Evolutionary conservation across 2,113 vertebrate genomes (phyloP), one percentile per base, ranked within the genome.

Genomic region (Vanacampus margaritifer): DNA sequence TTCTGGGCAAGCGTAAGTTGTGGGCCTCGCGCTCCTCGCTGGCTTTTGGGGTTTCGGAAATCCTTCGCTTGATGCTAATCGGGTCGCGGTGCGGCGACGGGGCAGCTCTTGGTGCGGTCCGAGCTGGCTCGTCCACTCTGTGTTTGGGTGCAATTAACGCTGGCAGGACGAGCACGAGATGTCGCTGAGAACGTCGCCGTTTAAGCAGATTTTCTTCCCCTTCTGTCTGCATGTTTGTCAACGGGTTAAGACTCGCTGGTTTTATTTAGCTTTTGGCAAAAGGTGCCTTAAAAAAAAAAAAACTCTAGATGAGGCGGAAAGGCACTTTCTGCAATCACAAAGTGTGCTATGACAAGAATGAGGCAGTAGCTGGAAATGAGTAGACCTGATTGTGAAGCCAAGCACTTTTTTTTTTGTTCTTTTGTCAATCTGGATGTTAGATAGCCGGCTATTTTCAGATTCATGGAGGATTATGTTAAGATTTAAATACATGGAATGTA

Each of bases 11-110:
- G 81, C 65, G 74, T 71, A 84, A 87, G 89, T 88, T 90, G 90
- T 77, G 90, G 89, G 81, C 71, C 32, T n/a, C 65, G 82, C 86
- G 90, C 89, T 92, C 90, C 88, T 81, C 69, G 82, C 76, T 76
- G 67, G 74, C 69, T 71, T 82, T 89, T 84, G 85, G 57, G 88
- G 87, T 91, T 91, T 89, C 85, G 80, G 86, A 91, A 90, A 89
- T 90, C 83, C 87, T 89, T 86, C 74, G 86, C 83, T 86, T 78
- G 87, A 86, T 87, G 86, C 83, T 92, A 90, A 90, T 92, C 87
- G 88, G 88, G 77, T 79, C 57, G 84, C 57, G 67, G 66, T 79
- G 87, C 76, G 88, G 90, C 90, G n/a, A 67, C 80, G 78, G 78
- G 78, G 81, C 81, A 41, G 74, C 85, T 82, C 86, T 85, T 51